phyloP scores from a whole-genome alignment of 2,797 vertebrate species.

The Pteropus rufus region DNA sequence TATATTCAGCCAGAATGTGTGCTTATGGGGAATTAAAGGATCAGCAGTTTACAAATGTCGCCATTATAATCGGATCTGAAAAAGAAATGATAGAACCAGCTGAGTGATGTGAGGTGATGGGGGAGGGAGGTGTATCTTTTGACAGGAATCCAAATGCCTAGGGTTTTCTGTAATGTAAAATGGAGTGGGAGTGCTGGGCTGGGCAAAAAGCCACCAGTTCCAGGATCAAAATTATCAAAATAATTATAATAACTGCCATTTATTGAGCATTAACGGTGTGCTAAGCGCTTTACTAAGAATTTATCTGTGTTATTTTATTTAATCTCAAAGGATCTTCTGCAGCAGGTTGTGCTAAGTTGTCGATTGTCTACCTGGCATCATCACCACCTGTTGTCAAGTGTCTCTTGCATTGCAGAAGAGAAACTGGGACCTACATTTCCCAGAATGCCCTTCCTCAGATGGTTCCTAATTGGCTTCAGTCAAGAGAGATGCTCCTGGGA shows the following conservation, averaged over 20 bases:
- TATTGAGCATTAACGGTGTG: background rate
- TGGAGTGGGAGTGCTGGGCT: background rate
- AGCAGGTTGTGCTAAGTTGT: background rate
- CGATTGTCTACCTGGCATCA: background rate
- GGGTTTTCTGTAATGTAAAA: conserved; percentile 3
- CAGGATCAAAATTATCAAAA: background rate
- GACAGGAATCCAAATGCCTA: background rate
- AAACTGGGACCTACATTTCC: background rate
- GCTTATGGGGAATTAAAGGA: conserved; percentile 66
- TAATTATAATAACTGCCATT: background rate
- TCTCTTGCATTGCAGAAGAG: background rate
- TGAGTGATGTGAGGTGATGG: background rate
- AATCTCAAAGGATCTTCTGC: background rate
- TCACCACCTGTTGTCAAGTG: background rate
- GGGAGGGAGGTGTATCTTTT: background rate
- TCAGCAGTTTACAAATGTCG: conserved; percentile 71
- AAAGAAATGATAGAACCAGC: conserved; percentile 38
- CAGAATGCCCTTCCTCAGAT: background rate
- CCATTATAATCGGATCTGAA: conserved; percentile 65
- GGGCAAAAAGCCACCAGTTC: background rate
- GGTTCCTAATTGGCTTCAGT: background rate
- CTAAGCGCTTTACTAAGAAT: background rate
- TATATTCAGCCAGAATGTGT: conserved; percentile 50
- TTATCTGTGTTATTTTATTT: background rate
- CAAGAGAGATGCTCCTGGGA: background rate